Percentiles rank a stretch among this genome's conserved stretches.
Conservation (phyloP, 2,797 vertebrate species). For the Xiphorhynchus erythropygius region DNA sequence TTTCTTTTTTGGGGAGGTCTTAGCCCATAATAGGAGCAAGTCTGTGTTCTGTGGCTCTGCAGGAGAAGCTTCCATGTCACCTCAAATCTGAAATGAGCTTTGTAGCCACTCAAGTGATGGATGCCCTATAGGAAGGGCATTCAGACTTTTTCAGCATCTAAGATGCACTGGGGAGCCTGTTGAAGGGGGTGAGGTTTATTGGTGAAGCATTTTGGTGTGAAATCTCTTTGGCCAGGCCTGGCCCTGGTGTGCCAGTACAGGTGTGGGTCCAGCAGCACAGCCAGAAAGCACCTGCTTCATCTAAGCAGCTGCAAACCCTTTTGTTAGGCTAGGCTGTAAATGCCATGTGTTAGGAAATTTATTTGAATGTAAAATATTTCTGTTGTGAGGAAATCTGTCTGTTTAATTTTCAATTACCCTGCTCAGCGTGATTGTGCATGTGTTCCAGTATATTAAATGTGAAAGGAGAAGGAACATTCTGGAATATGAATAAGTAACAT, state of each 20-base stretch:
- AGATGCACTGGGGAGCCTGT: neutral
- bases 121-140: neutral
- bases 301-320: neutral
- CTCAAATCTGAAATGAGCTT: neutral
- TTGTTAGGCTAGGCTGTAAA: neutral
- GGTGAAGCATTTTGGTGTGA: neutral
- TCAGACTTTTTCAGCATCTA: fast-evolving
- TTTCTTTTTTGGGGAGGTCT: neutral
- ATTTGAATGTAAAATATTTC: slow-evolving; percentile 35
- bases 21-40: neutral
- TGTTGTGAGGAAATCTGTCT: slow-evolving; percentile 6
- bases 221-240: neutral
- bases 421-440: neutral
- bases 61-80: neutral
- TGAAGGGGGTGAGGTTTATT: neutral
- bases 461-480: neutral
- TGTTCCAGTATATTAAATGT: neutral
- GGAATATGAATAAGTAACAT: neutral
- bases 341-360: neutral
- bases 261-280: neutral
- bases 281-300: neutral
- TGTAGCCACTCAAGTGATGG: neutral
- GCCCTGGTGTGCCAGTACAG: neutral
- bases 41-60: neutral
- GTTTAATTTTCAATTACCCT: neutral